Percentiles rank a stretch among this genome's conserved stretches.
Conservation (phyloP, 23 tunicate genomes). For the Trididemnum miniatum region DNA sequence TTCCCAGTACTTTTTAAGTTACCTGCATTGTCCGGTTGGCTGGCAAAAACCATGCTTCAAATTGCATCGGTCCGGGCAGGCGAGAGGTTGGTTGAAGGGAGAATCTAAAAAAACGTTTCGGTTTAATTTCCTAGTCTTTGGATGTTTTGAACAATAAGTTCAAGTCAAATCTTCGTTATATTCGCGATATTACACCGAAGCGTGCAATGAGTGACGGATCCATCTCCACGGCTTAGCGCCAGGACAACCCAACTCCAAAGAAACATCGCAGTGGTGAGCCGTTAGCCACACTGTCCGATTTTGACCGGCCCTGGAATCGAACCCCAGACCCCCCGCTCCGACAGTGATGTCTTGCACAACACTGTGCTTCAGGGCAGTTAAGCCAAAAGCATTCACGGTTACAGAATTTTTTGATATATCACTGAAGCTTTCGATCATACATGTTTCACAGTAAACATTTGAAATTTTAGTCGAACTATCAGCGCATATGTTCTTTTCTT, state of each 20-base stretch:
- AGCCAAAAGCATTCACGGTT: no score
- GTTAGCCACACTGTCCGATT: neutral
- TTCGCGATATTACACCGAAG: neutral
- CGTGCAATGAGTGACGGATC: neutral
- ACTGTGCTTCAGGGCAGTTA: no score
- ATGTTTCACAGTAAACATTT: no score
- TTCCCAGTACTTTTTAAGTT: no score
- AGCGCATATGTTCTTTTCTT: no score
- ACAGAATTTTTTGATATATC: no score
- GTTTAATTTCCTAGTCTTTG: no score
- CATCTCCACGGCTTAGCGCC: neutral
- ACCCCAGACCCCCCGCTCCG: neutral
- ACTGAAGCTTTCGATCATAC: no score
- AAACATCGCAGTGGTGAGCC: neutral
- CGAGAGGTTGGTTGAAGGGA: neutral
- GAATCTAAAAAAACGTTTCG: slow-evolving; percentile 14
- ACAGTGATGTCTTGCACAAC: no score
- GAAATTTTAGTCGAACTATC: no score
- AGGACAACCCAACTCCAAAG: neutral
- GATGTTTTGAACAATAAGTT: no score
- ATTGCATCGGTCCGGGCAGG: slow-evolving; percentile 25
- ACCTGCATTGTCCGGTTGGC: slow-evolving; percentile 26
- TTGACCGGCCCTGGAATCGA: neutral
- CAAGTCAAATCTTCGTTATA: neutral
- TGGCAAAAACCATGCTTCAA: slow-evolving; percentile 29